These are phyloP conservation scores for Phytoseiulus persimilis DNA, from an alignment of 2,888 invertebrate species.

Conservation along the genomic window DNA sequence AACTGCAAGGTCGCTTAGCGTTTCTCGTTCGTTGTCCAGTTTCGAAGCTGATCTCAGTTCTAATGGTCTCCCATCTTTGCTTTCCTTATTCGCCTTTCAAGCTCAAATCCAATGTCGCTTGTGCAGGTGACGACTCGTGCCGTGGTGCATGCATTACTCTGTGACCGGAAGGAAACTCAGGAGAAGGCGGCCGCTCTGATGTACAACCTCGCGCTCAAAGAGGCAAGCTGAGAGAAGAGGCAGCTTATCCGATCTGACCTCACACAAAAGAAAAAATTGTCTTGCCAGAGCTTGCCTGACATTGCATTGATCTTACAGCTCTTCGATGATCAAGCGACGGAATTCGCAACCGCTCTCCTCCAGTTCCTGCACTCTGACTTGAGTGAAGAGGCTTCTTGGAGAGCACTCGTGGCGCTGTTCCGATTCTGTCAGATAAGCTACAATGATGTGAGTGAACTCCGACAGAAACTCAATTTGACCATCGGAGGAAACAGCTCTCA, in stretches of 20 bases:
- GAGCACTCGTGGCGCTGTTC: constrained; percentile 62
- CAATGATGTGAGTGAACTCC: constrained; percentile 56
- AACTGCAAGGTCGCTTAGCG: constrained; percentile 67
- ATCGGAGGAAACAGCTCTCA: too few relatives aligned
- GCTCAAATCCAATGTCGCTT: background rate
- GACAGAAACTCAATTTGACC: too few relatives aligned
- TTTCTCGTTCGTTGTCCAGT: background rate
- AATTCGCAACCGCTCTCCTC: constrained; percentile 78
- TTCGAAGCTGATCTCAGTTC: background rate
- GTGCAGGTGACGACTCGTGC: constrained; percentile 62
- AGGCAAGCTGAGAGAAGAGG: constrained; percentile 66
- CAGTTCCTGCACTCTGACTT: constrained; percentile 72
- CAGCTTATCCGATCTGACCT: background rate
- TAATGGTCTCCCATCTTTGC: background rate
- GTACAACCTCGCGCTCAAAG: constrained; percentile 84
- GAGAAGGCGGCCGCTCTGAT: constrained; percentile 75
- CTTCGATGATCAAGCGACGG: constrained; percentile 85
- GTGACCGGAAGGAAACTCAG: constrained; percentile 60
- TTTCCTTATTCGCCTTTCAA: too few relatives aligned
- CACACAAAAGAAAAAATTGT: too few relatives aligned
- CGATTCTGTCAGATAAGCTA: constrained; percentile 66
- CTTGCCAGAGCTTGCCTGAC: background rate
- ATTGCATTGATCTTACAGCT: constrained; percentile 56
- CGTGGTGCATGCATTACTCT: constrained; percentile 67
- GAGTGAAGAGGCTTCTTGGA: constrained; percentile 58